Conservation (phyloP, 2,113 vertebrate genomes). For the Paradoxurus hermaphroditus region DNA sequence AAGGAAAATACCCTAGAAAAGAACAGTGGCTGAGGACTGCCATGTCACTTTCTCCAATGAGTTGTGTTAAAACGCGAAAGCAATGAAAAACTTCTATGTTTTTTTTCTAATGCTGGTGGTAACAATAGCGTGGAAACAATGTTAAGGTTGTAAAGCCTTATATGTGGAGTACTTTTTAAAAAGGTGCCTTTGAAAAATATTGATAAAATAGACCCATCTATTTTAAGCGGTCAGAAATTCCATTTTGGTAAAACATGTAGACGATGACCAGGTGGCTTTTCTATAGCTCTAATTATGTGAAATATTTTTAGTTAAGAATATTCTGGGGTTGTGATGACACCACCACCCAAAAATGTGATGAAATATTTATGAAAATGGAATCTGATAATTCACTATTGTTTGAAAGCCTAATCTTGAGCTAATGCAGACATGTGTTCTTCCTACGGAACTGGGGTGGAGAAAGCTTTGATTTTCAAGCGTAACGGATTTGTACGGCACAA, state of each 20-base stretch:
- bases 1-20: constrained; percentile 73
- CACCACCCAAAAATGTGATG: constrained; percentile 63
- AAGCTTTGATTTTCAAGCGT: constrained; percentile 81
- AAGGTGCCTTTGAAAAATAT: constrained; percentile 59
- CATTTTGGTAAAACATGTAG: constrained; percentile 46
- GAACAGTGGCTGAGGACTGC: constrained; percentile 76
- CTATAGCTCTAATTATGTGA: constrained; percentile 39
- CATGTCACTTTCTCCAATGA: constrained; percentile 70
- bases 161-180: constrained; percentile 62
- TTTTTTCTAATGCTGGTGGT: constrained; percentile 77
- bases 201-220: constrained; percentile 73
- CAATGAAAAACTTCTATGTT: neutral
- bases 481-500: constrained; percentile 87
- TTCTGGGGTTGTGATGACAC: constrained; percentile 65
- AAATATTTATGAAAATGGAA: constrained; percentile 73
- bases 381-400: constrained; percentile 88
- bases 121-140: constrained; percentile 72
- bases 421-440: constrained; percentile 80
- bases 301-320: constrained; percentile 4
- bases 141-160: constrained; percentile 71
- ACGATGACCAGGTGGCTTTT: constrained; percentile 5
- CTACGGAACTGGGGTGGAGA: constrained; percentile 83
- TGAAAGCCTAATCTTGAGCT: constrained; percentile 86
- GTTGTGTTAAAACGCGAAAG: constrained; percentile 53
- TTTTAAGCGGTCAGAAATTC: constrained; percentile 51